Evolutionary conservation across 2,888 invertebrate genomes (phyloP), one percentile per base, ranked within the genome.

Genomic region (Phorcus lineatus): DNA sequence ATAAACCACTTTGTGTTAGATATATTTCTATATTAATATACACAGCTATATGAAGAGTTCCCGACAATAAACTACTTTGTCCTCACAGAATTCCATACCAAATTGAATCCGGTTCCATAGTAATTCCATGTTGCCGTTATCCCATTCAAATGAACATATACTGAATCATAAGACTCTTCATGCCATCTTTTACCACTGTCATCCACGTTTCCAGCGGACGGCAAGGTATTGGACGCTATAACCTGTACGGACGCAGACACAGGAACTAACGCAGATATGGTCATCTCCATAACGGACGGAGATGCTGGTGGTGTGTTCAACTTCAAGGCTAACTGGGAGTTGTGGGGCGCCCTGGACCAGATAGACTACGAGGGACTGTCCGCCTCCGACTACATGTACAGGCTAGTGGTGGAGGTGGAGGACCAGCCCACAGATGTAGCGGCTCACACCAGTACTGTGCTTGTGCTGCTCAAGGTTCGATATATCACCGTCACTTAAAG

Each of bases 331-430:
- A n/a, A 40, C 36, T 36, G 28, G 70, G 70, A 70, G 40, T 40
- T 70, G 70, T 70, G 70, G 70, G 70, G 70, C 31, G 70, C 28
- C n/a, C 19, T 36, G n/a, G 36, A 36, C 36, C 70, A 70, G 36
- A 70, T 70, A 17, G 36, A 70, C 70, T 70, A 70, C 36, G 70
- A 70, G 36, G 70, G 13, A 0, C 70, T 70, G 4, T 31, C 28
- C 2, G 70, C 40, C 70, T 36, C 36, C 11, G 70, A 70, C 70
- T 70, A 70, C 40, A 70, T 2, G 31, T 70, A n/a, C 11, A 36
- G n/a, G 2, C 70, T 70, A 24, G 36, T 36, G 16, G 40, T 70
- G 19, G n/a, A 36, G 31, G 70, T 70, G 36, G 19, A 3, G 11
- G 70, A 70, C 70, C 28, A 36, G 19, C 70, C 70, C 9, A 31